Conservation (phyloP, 2,888 invertebrate species). For the Flexamia atlantica region DNA sequence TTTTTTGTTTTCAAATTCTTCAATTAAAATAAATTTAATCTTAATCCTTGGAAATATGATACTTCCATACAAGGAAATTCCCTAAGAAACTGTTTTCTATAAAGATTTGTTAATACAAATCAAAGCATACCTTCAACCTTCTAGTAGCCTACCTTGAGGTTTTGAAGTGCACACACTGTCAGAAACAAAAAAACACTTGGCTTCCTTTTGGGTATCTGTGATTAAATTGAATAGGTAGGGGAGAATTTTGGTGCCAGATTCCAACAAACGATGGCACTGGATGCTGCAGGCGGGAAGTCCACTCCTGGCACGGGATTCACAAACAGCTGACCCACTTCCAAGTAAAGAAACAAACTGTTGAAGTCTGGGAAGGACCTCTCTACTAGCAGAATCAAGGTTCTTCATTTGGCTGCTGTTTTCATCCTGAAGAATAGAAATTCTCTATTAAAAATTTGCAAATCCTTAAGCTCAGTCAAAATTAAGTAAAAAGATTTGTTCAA, state of each 20-base stretch:
- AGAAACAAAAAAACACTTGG: constrained; percentile 14
- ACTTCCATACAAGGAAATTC: too few species aligned
- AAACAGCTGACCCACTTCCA: constrained; percentile 25
- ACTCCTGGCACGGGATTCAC: constrained; percentile 16
- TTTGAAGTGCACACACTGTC: neutral
- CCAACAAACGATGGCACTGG: neutral
- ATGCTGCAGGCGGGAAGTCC: constrained; percentile 3
- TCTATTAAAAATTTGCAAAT: too few species aligned
- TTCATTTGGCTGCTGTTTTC: constrained; percentile 33
- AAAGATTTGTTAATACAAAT: too few species aligned
- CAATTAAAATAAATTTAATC: too few species aligned
- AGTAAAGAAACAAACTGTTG: constrained; percentile 32
- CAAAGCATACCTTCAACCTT: too few species aligned
- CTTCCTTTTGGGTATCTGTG: neutral
- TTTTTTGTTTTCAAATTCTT: too few species aligned
- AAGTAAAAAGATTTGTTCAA: too few species aligned
- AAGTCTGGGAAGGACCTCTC: constrained; percentile 24
- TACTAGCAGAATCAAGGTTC: constrained; percentile 40
- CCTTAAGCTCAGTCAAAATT: too few species aligned
- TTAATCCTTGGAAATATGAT: too few species aligned
- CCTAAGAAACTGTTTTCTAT: too few species aligned
- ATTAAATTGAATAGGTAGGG: constrained; percentile 5
- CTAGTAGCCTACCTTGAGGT: constrained; percentile 35
- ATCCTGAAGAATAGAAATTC: neutral
- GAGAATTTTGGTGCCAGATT: neutral